These are phyloP conservation scores for Perognathus longimembris DNA, from an alignment of 2,113 vertebrate genomes.

Conservation along the genomic window DNA sequence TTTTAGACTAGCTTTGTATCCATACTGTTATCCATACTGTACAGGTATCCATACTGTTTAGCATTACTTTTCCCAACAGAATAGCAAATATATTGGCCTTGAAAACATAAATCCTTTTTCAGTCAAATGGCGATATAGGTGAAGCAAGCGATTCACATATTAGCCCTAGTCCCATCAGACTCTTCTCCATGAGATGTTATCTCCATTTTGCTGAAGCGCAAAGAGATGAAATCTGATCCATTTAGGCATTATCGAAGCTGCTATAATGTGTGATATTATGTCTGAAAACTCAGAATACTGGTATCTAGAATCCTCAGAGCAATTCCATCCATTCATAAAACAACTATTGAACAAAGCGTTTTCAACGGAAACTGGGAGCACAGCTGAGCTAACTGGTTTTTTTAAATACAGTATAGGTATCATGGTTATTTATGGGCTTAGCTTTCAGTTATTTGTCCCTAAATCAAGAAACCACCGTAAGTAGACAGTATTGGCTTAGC, in stretches of 20 bases:
- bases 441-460: slow-evolving; percentile 26
- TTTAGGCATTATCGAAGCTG: slow-evolving; percentile 3
- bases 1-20: slow-evolving; percentile 41
- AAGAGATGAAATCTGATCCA: slow-evolving; percentile 13
- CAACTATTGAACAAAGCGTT: not conserved
- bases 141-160: not conserved
- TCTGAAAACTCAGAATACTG: not conserved
- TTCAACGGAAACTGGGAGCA: not conserved
- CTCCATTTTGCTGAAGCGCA: slow-evolving; percentile 34
- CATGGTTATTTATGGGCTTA: not conserved
- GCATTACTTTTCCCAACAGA: slow-evolving; percentile 48
- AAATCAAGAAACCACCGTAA: slow-evolving; percentile 11
- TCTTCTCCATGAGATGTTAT: slow-evolving; percentile 34
- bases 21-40: not conserved
- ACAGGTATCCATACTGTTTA: not conserved
- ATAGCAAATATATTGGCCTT: not conserved
- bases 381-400: not conserved
- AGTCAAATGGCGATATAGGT: not conserved
- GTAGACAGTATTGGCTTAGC: not conserved
- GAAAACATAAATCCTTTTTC: slow-evolving; percentile 5
- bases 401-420: not conserved
- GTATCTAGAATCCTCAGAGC: not conserved
- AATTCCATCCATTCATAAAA: slow-evolving; percentile 16
- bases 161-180: not conserved
- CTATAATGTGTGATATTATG: not conserved